phyloP scores from a whole-genome alignment of 2,797 vertebrate genomes.

The Sebastes hubbsi region DNA sequence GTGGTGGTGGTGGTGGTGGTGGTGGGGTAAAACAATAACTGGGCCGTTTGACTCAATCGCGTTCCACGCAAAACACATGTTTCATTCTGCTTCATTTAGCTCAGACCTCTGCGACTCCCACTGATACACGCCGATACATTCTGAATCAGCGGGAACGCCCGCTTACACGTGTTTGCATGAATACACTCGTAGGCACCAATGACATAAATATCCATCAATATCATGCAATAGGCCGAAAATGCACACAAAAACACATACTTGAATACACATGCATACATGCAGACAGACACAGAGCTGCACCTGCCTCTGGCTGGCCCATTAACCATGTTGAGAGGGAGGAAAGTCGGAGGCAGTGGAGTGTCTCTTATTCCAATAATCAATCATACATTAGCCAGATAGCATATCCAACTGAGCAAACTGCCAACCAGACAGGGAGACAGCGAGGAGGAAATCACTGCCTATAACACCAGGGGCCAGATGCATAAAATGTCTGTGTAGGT shows the following conservation, averaged over 20 bases:
- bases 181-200: slow-evolving; percentile 10
- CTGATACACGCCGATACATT: slow-evolving; percentile 18
- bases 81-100: slow-evolving; percentile 67
- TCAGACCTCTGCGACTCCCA: slow-evolving; percentile 28
- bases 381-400: slow-evolving; percentile 76
- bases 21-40: slow-evolving; percentile 66
- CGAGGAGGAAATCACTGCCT: slow-evolving; percentile 33
- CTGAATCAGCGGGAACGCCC: slow-evolving; percentile 10
- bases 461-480: slow-evolving; percentile 26
- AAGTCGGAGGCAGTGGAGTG: slow-evolving; percentile 69
- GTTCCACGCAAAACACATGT: slow-evolving; percentile 60
- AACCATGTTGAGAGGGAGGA: slow-evolving; percentile 64
- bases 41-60: slow-evolving; percentile 63
- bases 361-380: slow-evolving; percentile 76
- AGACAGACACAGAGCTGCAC: slow-evolving; percentile 23
- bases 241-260: slow-evolving; percentile 5
- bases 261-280: not conserved
- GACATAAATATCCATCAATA: slow-evolving; percentile 57
- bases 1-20: not conserved
- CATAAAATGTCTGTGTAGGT: slow-evolving; percentile 12
- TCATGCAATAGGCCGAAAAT: slow-evolving; percentile 27
- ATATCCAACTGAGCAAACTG: slow-evolving; percentile 64
- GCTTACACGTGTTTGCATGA: slow-evolving; percentile 32
- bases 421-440: slow-evolving; percentile 45
- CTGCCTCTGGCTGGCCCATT: slow-evolving; percentile 71